Conservation (phyloP, 2,888 invertebrate genomes). For the Hypolimnas misippus region DNA sequence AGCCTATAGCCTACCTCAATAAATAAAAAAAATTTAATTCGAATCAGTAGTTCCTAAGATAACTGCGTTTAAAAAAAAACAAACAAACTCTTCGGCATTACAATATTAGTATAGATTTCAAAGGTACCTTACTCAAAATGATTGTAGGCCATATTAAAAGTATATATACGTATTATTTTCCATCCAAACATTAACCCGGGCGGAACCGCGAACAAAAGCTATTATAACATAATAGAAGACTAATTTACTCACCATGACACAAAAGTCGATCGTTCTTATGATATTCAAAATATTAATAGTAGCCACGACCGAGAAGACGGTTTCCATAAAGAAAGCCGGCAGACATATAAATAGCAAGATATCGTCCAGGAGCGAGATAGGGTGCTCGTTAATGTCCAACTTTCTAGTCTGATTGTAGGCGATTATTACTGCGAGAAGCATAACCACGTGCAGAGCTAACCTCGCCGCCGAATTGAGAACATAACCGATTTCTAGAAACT, state of each 20-base stretch:
- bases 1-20: too few species aligned
- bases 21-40: too few species aligned
- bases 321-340: conserved; percentile 89
- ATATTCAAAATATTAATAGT: conserved; percentile 81
- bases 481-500: conserved; percentile 76
- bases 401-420: conserved; percentile 86
- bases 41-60: too few species aligned
- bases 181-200: too few species aligned
- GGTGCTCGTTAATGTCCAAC: conserved; percentile 86
- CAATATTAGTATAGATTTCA: too few species aligned
- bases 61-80: too few species aligned
- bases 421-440: conserved; percentile 84
- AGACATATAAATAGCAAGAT: conserved; percentile 88
- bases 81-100: too few species aligned
- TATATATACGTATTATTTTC: too few species aligned
- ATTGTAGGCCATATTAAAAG: too few species aligned
- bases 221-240: too few species aligned
- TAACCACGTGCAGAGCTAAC: conserved; percentile 78
- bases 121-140: too few species aligned
- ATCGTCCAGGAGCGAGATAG: conserved; percentile 87
- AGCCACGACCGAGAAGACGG: conserved; percentile 87
- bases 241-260: conserved; percentile 82
- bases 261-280: conserved; percentile 78
- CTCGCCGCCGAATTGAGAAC: conserved; percentile 80
- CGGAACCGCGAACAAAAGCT: too few species aligned